Percentiles rank a stretch among this genome's conserved stretches.
These are phyloP conservation scores for Microtus richardsoni DNA, from an alignment of 2,113 vertebrate genomes.

Conservation along the genomic window DNA sequence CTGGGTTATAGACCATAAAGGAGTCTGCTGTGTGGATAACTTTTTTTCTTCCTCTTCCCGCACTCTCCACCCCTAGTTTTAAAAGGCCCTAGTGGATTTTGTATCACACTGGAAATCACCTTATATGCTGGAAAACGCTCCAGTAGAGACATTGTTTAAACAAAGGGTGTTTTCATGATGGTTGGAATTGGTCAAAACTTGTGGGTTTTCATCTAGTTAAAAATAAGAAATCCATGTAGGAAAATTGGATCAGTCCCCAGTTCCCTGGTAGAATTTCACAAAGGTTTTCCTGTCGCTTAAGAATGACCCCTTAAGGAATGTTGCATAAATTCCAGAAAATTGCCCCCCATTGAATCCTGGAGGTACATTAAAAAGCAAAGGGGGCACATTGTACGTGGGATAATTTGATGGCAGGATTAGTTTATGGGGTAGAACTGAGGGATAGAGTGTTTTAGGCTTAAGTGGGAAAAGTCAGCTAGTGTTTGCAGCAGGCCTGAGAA, in stretches of 20 bases:
- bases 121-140: constrained; percentile 77
- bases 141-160: constrained; percentile 84
- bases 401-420: constrained; percentile 29
- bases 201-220: constrained; percentile 76
- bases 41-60: constrained; percentile 28
- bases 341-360: constrained; percentile 54
- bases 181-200: constrained; percentile 84
- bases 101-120: constrained; percentile 69
- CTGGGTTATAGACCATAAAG: constrained; percentile 64
- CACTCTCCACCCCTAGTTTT: constrained; percentile 41
- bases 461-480: neutral
- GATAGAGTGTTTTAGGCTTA: neutral
- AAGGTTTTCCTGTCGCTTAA: constrained; percentile 69
- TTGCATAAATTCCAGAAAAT: constrained; percentile 73
- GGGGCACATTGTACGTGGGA: constrained; percentile 33
- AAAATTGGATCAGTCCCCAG: constrained; percentile 77
- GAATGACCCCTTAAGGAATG: constrained; percentile 76
- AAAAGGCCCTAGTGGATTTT: constrained; percentile 71
- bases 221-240: constrained; percentile 44
- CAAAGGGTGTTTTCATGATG: constrained; percentile 82
- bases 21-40: constrained; percentile 53
- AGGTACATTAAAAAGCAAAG: constrained; percentile 7
- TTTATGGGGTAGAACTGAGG: constrained; percentile 8
- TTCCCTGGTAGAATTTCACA: constrained; percentile 80
- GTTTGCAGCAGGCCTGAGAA: neutral